Percentiles rank a stretch among this genome's conserved stretches.
These are phyloP conservation scores for Hirudinaria manillensis DNA, from an alignment of 2,888 invertebrate species.

Conservation along the genomic window DNA sequence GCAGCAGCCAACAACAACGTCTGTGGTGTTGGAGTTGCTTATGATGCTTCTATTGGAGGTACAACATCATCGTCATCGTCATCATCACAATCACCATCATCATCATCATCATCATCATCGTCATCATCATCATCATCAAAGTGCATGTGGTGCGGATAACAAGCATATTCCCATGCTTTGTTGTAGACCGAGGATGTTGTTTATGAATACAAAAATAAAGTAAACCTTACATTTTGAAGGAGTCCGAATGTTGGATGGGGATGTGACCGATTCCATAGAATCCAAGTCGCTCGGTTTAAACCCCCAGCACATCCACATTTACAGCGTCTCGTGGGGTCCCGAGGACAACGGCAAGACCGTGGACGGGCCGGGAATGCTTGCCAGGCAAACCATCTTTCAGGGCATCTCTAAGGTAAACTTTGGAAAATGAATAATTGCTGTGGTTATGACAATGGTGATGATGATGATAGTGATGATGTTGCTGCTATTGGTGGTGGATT, in stretches of 20 bases:
- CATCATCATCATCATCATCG: neutral
- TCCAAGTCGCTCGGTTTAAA: constrained; percentile 86
- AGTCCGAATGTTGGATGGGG: constrained; percentile 94
- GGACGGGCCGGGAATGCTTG: constrained; percentile 91
- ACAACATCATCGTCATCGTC: neutral
- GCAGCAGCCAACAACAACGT: constrained; percentile 89
- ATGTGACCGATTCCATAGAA: constrained; percentile 97
- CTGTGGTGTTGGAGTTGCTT: constrained; percentile 93
- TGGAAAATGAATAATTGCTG: neutral
- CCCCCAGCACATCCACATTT: constrained; percentile 94
- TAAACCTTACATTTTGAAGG: constrained; percentile 60
- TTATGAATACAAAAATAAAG: too few species aligned
- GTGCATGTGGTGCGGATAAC: too few species aligned
- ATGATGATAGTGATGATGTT: constrained; percentile 14
- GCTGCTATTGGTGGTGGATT: neutral
- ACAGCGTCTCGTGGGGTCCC: constrained; percentile 94
- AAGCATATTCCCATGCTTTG: too few species aligned
- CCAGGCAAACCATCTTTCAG: constrained; percentile 87
- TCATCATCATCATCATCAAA: too few species aligned
- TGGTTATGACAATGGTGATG: neutral
- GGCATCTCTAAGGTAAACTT: constrained; percentile 78
- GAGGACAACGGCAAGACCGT: constrained; percentile 97
- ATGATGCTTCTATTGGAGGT: constrained; percentile 87
- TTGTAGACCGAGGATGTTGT: too few species aligned
- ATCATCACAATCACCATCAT: neutral